Base-by-base conservation (phyloP, 2,888 invertebrate genomes). In the Sycophila texana region DNA sequence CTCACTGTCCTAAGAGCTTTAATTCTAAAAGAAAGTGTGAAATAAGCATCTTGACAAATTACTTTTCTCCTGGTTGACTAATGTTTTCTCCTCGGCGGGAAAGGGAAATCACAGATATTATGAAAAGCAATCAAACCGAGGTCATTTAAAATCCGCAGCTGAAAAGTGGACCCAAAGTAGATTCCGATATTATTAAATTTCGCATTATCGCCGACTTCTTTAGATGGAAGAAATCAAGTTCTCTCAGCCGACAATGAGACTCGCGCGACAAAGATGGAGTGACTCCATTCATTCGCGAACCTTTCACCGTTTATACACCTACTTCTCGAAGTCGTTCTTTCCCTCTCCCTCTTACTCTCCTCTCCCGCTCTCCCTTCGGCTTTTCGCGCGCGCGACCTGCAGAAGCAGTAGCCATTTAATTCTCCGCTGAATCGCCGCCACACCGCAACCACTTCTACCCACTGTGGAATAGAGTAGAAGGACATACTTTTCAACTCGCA, bases 171-270 rank as follows among this genome's bases (percentile, higher is more conserved):
- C 18, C 12, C n/a, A 16, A 75, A 68, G 71, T 77, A 76, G 78
- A 78, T 73, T 70, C 63, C 78, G 75, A 72, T 67, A 26, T 78
- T 77, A 78, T 80, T 75, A 75, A 81, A 78, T 78, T 67, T 71
- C 60, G 58, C 57, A 73, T 81, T 75, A 78, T 63, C 63, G 71
- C n/a, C n/a, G 30, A 58, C 39, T 63, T 51, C 55, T 80, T 68
- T 75, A 72, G 51, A 74, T 12, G 71, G 53, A 74, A 75, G 72
- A 75, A 72, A 76, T 75, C 67, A 55, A 75, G 71, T 75, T 75
- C 65, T 73, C 74, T 73, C 74, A 51, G 60, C 63, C 58, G 22
- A 61, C 74, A 66, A 83, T 82, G 75, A 77, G 53, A 71, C 55
- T 30, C 20, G 53, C 49, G 61, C 71, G 77, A 80, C 66, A 82